Conservation (phyloP, 2,113 vertebrate genomes). For the Odontesthes bonariensis region DNA sequence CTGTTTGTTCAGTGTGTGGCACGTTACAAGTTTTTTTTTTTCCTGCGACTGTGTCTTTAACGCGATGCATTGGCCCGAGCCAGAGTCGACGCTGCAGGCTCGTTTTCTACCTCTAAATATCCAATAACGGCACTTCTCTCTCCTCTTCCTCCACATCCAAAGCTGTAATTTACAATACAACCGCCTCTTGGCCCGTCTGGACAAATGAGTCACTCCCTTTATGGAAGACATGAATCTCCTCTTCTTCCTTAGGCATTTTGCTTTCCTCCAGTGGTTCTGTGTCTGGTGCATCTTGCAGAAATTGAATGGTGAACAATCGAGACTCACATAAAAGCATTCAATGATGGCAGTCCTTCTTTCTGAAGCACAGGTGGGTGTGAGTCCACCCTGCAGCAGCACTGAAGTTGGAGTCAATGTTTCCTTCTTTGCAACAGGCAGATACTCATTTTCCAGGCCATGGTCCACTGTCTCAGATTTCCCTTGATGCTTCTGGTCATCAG, state of each 20-base stretch:
- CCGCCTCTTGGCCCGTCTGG: slow-evolving; percentile 55
- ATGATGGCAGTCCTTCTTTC: background rate
- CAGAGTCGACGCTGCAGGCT: background rate
- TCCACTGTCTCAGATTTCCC: background rate
- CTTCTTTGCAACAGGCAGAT: background rate
- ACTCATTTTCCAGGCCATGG: background rate
- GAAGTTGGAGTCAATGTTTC: background rate
- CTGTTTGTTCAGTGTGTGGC: background rate
- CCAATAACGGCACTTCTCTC: slow-evolving; percentile 31
- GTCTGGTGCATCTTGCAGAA: slow-evolving; percentile 29
- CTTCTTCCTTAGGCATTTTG: slow-evolving; percentile 16
- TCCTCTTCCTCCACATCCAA: slow-evolving; percentile 70
- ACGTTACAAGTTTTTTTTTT: background rate
- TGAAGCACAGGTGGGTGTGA: background rate
- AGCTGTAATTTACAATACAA: slow-evolving; percentile 59
- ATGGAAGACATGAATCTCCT: slow-evolving; percentile 28
- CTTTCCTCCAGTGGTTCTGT: slow-evolving; percentile 18
- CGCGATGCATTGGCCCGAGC: background rate
- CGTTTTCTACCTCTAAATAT: slow-evolving; percentile 26
- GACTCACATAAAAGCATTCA: slow-evolving; percentile 11
- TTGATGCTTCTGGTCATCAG: background rate
- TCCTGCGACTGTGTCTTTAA: slow-evolving; percentile 11
- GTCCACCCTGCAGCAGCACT: background rate
- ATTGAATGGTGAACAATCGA: background rate
- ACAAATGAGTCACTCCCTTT: slow-evolving; percentile 54